Conservation (phyloP, 2,888 invertebrate species). For the Tipula unca region DNA sequence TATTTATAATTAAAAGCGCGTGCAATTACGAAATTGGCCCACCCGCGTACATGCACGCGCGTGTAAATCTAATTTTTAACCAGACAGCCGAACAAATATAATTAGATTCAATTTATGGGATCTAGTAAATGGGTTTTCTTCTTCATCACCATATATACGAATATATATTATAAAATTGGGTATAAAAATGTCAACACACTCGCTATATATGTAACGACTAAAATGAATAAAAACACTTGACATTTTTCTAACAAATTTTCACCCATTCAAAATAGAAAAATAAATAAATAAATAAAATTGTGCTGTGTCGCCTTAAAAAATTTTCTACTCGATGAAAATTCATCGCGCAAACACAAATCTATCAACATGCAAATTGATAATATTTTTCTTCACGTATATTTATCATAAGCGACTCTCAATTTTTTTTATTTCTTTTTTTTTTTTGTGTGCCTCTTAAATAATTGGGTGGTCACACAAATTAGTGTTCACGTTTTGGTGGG, state of each 20-base stretch:
- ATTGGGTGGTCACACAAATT: conserved; percentile 17
- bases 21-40: not conserved
- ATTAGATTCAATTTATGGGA: not conserved
- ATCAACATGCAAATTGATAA: conserved; percentile 2
- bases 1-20: not conserved
- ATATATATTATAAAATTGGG: not conserved
- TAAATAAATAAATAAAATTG: not conserved
- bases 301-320: not conserved
- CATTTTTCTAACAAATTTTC: not conserved
- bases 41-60: not conserved
- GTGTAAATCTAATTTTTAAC: not conserved
- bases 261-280: not conserved
- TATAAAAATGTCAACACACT: conserved; percentile 2
- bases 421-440: not conserved
- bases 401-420: not conserved
- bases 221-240: not conserved
- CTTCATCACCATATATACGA: not conserved
- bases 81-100: not conserved
- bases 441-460: conserved; percentile 8
- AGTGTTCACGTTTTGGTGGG: not conserved
- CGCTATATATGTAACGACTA: not conserved
- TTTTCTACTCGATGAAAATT: conserved; percentile 1
- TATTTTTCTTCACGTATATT: not conserved
- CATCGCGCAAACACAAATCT: conserved; percentile 18
- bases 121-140: not conserved